Base-by-base conservation (phyloP, 2,888 invertebrate species). In the Asteroscopus sphinx region DNA sequence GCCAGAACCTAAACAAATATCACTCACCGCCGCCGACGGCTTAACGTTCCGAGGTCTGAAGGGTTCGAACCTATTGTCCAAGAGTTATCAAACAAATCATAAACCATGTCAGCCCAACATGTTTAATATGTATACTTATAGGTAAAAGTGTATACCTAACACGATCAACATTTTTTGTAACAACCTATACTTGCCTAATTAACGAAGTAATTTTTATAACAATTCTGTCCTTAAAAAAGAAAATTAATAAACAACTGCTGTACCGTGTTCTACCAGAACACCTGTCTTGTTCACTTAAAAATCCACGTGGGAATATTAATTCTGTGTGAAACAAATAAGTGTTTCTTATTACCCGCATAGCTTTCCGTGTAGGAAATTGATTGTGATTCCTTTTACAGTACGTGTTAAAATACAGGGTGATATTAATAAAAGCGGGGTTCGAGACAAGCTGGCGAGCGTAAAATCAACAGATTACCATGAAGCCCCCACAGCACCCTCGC, bases 401-500 rank as follows among this genome's bases (percentile, higher is more conserved):
- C 89, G 90, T 90, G 91, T 90, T 89, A 87, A 87, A 86, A 86
- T 87, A 86, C 82, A 81, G 76, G 83, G 82, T 88, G 87, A 91
- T 92, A 92, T 91, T 92, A 90, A 77, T 76, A 92, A 87, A 93
- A 88, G 85, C 81, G 82, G 88, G 89, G 86, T 86, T 85, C 82
- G 78, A 81, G 81, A 83, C 85, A 82, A 85, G 85, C 80, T 83
- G 86, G 86, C 79, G 86, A 90, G 92, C 92, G 93, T 92, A 93
- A 93, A 93, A 93, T 93, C 93, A 93, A 93, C 93, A 93, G 93
- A 94, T 94, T 93, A 93, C 87, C 79, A 83, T 82, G 81, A 88
- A 82, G 79, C 91, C 92, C 85, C 87, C 75, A 80, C 76, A 74
- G 79, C 73, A 81, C 85, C 79, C 82, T 87, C 88, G 81, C 69